These are phyloP conservation scores for Beroe forskalii DNA, from an alignment of 37 sponge, comb jelly and placozoan species.

Conservation along the genomic window DNA sequence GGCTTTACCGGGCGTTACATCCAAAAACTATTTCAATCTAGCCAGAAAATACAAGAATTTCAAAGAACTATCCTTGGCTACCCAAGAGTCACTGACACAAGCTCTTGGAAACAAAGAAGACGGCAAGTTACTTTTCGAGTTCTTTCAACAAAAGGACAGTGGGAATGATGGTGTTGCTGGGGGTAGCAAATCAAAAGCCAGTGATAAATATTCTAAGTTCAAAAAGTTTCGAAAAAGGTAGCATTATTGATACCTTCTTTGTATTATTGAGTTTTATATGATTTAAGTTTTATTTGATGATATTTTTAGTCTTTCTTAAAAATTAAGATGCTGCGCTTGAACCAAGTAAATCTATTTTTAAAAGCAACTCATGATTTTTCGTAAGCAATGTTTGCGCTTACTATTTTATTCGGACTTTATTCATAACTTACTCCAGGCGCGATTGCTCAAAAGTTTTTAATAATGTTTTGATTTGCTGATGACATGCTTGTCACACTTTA, in stretches of 20 bases:
- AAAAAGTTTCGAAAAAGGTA: conserved; percentile 36
- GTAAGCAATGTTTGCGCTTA: too few relatives aligned
- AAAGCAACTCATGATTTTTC: too few relatives aligned
- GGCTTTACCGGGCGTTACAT: conserved; percentile 86
- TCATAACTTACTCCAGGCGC: neutral
- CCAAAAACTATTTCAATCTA: conserved; percentile 73
- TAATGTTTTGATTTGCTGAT: too few relatives aligned
- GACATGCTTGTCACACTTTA: too few relatives aligned
- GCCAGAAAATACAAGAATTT: neutral
- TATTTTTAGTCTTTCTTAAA: too few relatives aligned
- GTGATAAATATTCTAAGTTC: conserved; percentile 34
- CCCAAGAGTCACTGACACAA: neutral
- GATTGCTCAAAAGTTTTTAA: neutral
- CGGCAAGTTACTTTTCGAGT: conserved; percentile 10
- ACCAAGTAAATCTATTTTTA: too few relatives aligned
- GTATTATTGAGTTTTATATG: too few relatives aligned
- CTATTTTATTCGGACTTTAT: too few relatives aligned
- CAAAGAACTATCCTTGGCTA: neutral
- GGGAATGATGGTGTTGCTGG: neutral
- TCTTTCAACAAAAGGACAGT: conserved; percentile 16
- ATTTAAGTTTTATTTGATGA: too few relatives aligned
- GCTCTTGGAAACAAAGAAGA: conserved; percentile 20
- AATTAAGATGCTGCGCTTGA: too few relatives aligned
- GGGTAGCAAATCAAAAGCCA: neutral
- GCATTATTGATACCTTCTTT: too few relatives aligned